Evolutionary conservation across 2,888 invertebrate species (phyloP), one percentile per base, ranked within the genome.

Genomic region (Steromphala cineraria): DNA sequence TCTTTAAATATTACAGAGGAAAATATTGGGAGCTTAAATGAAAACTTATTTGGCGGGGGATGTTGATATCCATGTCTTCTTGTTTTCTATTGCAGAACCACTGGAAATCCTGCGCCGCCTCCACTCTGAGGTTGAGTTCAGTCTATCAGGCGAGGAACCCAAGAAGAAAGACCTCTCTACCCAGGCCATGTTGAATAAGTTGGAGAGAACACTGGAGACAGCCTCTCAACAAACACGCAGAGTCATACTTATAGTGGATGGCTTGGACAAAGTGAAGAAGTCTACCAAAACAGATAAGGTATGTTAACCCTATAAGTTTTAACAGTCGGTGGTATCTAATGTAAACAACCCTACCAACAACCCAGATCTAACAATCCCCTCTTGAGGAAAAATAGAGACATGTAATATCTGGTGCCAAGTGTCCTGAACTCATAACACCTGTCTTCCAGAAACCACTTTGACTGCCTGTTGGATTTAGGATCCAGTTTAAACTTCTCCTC

Each of bases 281-380:
- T n/a, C 80, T 13, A 82, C 83, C 31, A 88, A 88, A 81, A 83
- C 85, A 13, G 84, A 82, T 62, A 88, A 88, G 87, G 89, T 89
- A 81, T 19, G 52, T n/a, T n/a, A n/a, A n/a, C n/a, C n/a, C n/a
- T n/a, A n/a, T n/a, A n/a, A n/a, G n/a, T n/a, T n/a, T n/a, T n/a
- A n/a, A n/a, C n/a, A n/a, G n/a, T n/a, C n/a, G n/a, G n/a, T n/a
- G n/a, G n/a, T n/a, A n/a, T n/a, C n/a, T n/a, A n/a, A n/a, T n/a
- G n/a, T n/a, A n/a, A n/a, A n/a, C n/a, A n/a, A n/a, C n/a, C n/a
- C n/a, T n/a, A n/a, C n/a, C n/a, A n/a, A n/a, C n/a, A n/a, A n/a
- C n/a, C n/a, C n/a, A n/a, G n/a, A n/a, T n/a, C n/a, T n/a, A n/a
- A n/a, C n/a, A n/a, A n/a, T n/a, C n/a, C n/a, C n/a, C n/a, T n/a